Percentiles rank a stretch among this genome's conserved stretches.
phyloP scores from a whole-genome alignment of 2,888 invertebrate species.

The Eumerus sabulonum region DNA sequence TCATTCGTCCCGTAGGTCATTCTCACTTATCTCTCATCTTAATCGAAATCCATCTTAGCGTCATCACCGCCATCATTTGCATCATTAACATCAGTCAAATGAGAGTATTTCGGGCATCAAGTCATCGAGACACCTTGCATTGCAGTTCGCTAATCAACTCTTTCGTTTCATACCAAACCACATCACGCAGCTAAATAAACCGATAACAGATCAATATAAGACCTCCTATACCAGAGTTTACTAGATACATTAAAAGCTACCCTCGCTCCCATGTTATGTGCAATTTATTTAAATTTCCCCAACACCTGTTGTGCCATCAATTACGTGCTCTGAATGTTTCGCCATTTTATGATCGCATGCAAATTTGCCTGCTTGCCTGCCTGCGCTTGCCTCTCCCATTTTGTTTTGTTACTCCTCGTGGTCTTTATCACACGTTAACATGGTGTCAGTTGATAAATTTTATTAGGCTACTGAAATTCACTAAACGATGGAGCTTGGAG shows the following conservation, averaged over 20 bases:
- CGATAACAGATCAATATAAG: slow-evolving; percentile 52
- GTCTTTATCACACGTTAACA: slow-evolving; percentile 14
- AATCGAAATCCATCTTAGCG: too few species aligned
- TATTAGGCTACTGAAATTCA: slow-evolving; percentile 29
- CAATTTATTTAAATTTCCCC: slow-evolving; percentile 59
- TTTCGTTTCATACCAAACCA: slow-evolving; percentile 23
- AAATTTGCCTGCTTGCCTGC: slow-evolving; percentile 18
- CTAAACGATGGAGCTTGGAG: too few species aligned
- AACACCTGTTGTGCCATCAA: slow-evolving; percentile 55
- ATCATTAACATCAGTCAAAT: too few species aligned
- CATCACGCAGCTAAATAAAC: slow-evolving; percentile 34
- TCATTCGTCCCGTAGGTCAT: too few species aligned
- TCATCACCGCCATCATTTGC: too few species aligned
- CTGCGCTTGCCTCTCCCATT: too few species aligned
- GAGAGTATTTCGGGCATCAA: slow-evolving; percentile 14
- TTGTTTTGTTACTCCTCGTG: too few species aligned
- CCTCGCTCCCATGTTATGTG: slow-evolving; percentile 60
- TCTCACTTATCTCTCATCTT: too few species aligned
- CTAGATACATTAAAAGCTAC: slow-evolving; percentile 28
- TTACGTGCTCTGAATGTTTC: slow-evolving; percentile 47
- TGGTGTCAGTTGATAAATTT: slow-evolving; percentile 64
- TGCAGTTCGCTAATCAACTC: slow-evolving; percentile 40
- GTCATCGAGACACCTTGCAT: slow-evolving; percentile 24
- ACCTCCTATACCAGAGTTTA: slow-evolving; percentile 1
- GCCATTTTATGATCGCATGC: slow-evolving; percentile 50